Evolutionary conservation across 2,888 invertebrate species (phyloP).

Genomic region (Trisateles emortualis): DNA sequence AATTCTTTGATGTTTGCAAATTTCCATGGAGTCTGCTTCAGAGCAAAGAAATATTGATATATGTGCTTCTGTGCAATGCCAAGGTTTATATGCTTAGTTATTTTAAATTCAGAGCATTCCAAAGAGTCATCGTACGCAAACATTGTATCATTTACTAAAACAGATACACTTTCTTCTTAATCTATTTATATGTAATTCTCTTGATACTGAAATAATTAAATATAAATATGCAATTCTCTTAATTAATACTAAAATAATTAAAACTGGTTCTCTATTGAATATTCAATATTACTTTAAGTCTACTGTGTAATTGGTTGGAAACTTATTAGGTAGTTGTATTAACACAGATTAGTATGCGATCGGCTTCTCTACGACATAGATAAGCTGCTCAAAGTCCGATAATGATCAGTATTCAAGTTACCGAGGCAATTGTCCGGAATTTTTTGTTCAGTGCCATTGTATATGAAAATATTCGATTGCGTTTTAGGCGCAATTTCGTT

Average conservation of each 20-base stretch:
- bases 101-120: constrained; percentile 29
- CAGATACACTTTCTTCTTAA: constrained; percentile 10
- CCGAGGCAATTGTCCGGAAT: constrained; percentile 76
- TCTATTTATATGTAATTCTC: constrained; percentile 16
- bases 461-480: constrained; percentile 78
- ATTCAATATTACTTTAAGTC: constrained; percentile 50
- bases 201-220: constrained; percentile 27
- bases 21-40: constrained; percentile 15
- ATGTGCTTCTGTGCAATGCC: constrained; percentile 35
- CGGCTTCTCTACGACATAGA: constrained; percentile 76
- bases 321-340: constrained; percentile 71
- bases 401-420: constrained; percentile 83
- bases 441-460: constrained; percentile 69
- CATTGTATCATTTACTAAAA: background rate
- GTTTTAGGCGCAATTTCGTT: constrained; percentile 77
- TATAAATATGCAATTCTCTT: no score
- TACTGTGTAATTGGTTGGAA: constrained; percentile 74
- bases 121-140: background rate
- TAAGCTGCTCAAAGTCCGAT: constrained; percentile 78
- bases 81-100: constrained; percentile 29
- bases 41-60: constrained; percentile 27
- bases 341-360: constrained; percentile 70
- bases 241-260: constrained; percentile 27
- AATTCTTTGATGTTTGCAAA: constrained; percentile 13
- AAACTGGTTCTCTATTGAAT: constrained; percentile 40